Base-by-base conservation (phyloP, 2,888 invertebrate genomes). In the Synergus laeviventris region DNA sequence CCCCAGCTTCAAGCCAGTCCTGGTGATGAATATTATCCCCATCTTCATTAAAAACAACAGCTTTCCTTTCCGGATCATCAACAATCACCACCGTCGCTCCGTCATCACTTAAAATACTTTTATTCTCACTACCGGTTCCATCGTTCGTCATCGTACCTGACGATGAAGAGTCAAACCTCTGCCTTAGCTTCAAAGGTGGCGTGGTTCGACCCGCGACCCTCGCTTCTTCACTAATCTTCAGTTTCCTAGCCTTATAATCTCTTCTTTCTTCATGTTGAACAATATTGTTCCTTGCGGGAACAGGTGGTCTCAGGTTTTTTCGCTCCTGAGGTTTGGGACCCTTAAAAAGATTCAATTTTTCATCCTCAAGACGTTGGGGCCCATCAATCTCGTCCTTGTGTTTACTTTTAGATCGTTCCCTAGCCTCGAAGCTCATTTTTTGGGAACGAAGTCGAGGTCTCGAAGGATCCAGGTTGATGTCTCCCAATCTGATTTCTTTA, bases 1-100 rank as follows among this genome's bases (percentile, higher is more conserved):
- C 84, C 9, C 91, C 91, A 21, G 85, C 85, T 77, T 90, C 91
- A 42, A 90, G 85, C 91, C 91, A 91, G 75, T 91, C 90, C 81
- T 89, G 88, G 61, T 88, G 87, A 76, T 87, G 87, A 74, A 91
- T 91, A 77, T 90, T 91, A 76, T 85, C 84, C 56, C 84, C 83
- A 38, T 86, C 87, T 49, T 86, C 86, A 74, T 80, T 78, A 45
- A 78, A 77, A 45, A 81, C 78, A 5, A 74, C 79, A 77, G 77
- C 75, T 66, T 78, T 85, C 74, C 85, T 84, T 78, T 87, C 87
- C 45, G 84, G 74, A 81, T 90, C 88, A 79, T 90, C 89, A 76
- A 89, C 83, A 75, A 90, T 86, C 64, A 90, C 88, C 24, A 90
- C 86, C 12, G 88, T 88, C 56, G 88, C 81, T 74, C 86, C 83